phyloP scores from a whole-genome alignment of 2,888 invertebrate genomes.

The Strigamia maritima region DNA sequence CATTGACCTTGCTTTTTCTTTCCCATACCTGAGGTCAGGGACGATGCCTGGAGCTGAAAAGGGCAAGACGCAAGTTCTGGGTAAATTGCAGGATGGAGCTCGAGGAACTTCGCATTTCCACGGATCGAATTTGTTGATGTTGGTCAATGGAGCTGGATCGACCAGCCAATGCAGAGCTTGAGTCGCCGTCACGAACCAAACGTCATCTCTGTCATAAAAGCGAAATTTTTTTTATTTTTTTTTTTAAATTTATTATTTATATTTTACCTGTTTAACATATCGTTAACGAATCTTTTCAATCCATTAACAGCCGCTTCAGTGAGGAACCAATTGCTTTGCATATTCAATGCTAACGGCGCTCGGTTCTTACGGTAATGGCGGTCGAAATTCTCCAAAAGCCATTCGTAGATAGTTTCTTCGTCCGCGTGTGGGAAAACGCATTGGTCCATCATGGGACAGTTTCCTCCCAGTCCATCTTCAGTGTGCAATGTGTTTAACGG shows the following conservation, averaged over 20 bases:
- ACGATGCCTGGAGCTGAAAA: constrained; percentile 73
- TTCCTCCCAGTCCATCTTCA: constrained; percentile 83
- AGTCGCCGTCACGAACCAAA: constrained; percentile 80
- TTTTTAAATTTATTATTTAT: background rate
- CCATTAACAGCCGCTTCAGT: constrained; percentile 75
- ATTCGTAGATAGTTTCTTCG: constrained; percentile 61
- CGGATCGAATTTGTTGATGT: constrained; percentile 69
- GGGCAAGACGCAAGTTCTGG: constrained; percentile 78
- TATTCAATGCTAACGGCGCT: constrained; percentile 51
- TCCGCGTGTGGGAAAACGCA: constrained; percentile 87
- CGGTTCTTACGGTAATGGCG: constrained; percentile 61
- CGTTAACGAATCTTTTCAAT: constrained; percentile 78
- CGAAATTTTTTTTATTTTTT: background rate
- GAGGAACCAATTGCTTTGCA: constrained; percentile 93
- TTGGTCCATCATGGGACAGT: constrained; percentile 87
- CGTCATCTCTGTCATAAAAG: constrained; percentile 65
- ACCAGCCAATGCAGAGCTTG: constrained; percentile 89
- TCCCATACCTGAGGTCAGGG: constrained; percentile 65
- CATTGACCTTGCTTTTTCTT: constrained; percentile 36
- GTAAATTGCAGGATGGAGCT: constrained; percentile 69
- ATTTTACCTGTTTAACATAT: constrained; percentile 69
- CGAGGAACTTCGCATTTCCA: constrained; percentile 77
- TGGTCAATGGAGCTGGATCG: constrained; percentile 70
- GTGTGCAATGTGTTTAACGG: constrained; percentile 86
- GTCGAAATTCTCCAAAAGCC: constrained; percentile 84